phyloP scores from a whole-genome alignment of 1,140 invertebrate genomes.

The Pomacea maculata region DNA sequence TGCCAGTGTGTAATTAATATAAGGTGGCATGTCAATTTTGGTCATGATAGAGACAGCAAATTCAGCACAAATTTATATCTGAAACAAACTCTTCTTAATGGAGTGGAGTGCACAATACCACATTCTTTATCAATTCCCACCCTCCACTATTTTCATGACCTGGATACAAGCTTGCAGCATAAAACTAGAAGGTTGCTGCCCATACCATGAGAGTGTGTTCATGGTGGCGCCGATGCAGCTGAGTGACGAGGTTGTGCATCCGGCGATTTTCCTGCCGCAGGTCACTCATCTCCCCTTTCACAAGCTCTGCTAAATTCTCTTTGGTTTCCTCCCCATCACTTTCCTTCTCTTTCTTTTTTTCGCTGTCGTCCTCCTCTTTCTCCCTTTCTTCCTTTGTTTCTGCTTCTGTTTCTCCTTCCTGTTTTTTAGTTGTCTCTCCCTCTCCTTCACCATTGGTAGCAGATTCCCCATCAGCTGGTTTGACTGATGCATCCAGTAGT shows the following conservation, averaged over 20 bases:
- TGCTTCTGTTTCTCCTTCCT: conserved; percentile 30
- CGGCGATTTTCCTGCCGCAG: conserved; percentile 91
- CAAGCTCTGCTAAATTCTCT: conserved; percentile 36
- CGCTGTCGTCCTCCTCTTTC: conserved; percentile 31
- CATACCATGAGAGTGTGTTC: conserved; percentile 84
- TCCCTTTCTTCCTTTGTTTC: conserved; percentile 19
- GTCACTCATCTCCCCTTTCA: conserved; percentile 73
- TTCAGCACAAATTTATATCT: too few species aligned
- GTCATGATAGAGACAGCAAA: too few species aligned
- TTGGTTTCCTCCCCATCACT: conserved; percentile 38
- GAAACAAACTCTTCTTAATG: too few species aligned
- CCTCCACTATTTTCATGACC: too few species aligned
- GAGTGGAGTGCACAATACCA: too few species aligned
- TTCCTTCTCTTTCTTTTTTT: conserved; percentile 40
- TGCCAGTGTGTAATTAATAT: too few species aligned
- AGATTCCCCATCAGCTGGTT: conserved; percentile 34
- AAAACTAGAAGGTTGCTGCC: not conserved
- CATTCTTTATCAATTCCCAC: too few species aligned
- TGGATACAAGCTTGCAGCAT: too few species aligned
- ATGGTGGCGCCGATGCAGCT: conserved; percentile 93
- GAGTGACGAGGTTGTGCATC: conserved; percentile 90
- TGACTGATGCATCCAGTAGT: conserved; percentile 15
- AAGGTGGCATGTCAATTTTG: too few species aligned
- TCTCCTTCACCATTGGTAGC: conserved; percentile 13
- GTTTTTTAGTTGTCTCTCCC: conserved; percentile 40